phyloP scores from a whole-genome alignment of 2,888 invertebrate genomes.

The Volucella inflata region DNA sequence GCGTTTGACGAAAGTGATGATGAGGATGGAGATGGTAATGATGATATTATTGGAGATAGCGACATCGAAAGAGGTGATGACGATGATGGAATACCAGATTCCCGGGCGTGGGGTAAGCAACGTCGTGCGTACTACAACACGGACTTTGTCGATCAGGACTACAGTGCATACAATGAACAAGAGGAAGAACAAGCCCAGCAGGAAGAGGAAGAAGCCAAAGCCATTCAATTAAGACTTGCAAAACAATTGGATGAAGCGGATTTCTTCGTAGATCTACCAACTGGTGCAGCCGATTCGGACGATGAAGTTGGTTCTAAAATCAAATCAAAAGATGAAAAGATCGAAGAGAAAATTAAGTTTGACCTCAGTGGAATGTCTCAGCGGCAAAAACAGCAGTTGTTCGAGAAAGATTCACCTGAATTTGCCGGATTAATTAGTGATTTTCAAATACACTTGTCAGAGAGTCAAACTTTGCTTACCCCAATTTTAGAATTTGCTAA shows the following conservation, averaged over 20 bases:
- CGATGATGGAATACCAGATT: conserved; percentile 90
- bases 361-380: conserved; percentile 91
- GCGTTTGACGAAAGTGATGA: conserved; percentile 84
- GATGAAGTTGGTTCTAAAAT: conserved; percentile 81
- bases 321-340: conserved; percentile 6
- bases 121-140: conserved; percentile 92
- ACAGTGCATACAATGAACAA: conserved; percentile 83
- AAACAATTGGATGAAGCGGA: conserved; percentile 92
- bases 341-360: conserved; percentile 83
- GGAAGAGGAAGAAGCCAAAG: conserved; percentile 93
- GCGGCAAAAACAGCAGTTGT: conserved; percentile 89
- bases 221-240: conserved; percentile 90
- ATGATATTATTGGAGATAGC: conserved; percentile 86
- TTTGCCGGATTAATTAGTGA: conserved; percentile 91
- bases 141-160: conserved; percentile 95
- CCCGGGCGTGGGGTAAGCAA: conserved; percentile 94
- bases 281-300: conserved; percentile 59
- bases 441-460: conserved; percentile 89
- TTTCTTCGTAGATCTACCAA: conserved; percentile 86
- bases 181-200: conserved; percentile 90
- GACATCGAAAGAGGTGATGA: conserved; percentile 91
- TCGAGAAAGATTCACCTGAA: conserved; percentile 95
- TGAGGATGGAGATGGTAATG: conserved; percentile 84
- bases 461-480: conserved; percentile 87
- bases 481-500: conserved; percentile 88